Base-by-base conservation (phyloP, 2,888 invertebrate species). In the Torymus texanus region DNA sequence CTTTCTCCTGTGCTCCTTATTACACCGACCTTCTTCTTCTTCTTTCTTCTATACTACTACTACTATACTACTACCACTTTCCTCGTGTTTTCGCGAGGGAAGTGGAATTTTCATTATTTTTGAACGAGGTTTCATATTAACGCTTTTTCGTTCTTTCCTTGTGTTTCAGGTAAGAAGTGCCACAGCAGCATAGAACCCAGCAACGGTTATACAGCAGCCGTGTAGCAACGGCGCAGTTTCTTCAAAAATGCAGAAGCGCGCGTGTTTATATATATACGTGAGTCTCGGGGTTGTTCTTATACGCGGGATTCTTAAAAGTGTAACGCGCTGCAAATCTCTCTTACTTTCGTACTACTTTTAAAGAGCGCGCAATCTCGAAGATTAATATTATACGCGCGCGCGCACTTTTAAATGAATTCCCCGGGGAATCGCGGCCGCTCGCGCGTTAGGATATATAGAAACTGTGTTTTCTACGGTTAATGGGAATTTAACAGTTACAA, bases 151-250 rank as follows among this genome's bases (percentile, higher is more conserved):
- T 3, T 53, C 41, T 80, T 62, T 61, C 61, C 61, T 41, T 70
- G 21, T 76, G 68, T 77, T 80, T 24, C 80, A 80, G 80, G 81
- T 78, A 81, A 81, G 81, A 74, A 41, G 41, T 8, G 10, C 41
- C 5, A 8, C 41, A 41, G 41, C 5, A 24, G 29, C 14, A 58
- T 18, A n/a, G n/a, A 62, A 21, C 62, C 62, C 29, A 16, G 14
- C 56, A 61, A 16, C 62, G 50, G 1, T 1, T 1, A 1, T 21
- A 21, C 21, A 21, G 21, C 21, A 21, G 21, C 21, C 2, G 21
- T 2, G 21, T 2, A 2, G 21, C 21, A 21, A 21, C 21, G 21
- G 21, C 21, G 29, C 50, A 70, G 58, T 70, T 61, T 74, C 68
- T 55, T 77, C 63, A 77, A 70, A 80, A 62, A 74, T 80, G 65